Percentiles rank a stretch among this genome's conserved stretches.
These are phyloP conservation scores for Charaxes varanes DNA, from an alignment of 1,140 invertebrate genomes.

Conservation along the genomic window DNA sequence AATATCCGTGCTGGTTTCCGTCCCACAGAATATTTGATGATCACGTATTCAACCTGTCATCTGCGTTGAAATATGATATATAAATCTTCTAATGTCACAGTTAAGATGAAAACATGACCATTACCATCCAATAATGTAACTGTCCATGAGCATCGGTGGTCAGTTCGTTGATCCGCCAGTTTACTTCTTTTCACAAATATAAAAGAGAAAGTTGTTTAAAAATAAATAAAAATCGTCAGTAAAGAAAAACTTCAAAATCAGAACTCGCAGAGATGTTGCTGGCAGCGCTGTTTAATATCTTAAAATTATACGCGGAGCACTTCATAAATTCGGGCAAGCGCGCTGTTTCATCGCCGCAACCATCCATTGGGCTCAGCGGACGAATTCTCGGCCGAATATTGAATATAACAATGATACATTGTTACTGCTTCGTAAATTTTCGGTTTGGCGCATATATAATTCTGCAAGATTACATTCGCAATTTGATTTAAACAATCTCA, in stretches of 20 bases:
- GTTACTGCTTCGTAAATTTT: constrained; percentile 22
- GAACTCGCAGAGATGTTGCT: constrained; percentile 3
- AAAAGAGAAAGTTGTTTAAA: not conserved
- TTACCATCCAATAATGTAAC: too few relatives aligned
- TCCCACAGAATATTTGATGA: constrained; percentile 1
- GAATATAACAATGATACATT: constrained; percentile 42
- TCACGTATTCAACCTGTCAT: too few relatives aligned
- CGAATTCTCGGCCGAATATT: constrained; percentile 25
- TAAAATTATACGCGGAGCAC: constrained; percentile 22
- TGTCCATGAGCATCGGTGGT: too few relatives aligned
- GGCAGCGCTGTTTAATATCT: constrained; percentile 8
- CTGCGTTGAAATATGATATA: too few relatives aligned
- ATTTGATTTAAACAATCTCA: too few relatives aligned
- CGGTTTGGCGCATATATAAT: constrained; percentile 9
- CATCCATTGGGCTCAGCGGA: constrained; percentile 22
- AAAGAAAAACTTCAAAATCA: constrained; percentile 1
- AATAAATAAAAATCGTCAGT: not conserved
- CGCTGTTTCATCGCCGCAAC: constrained; percentile 20
- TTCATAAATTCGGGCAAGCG: constrained; percentile 30
- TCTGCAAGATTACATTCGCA: too few relatives aligned
- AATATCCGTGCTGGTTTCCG: constrained; percentile 5
- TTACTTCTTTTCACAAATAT: too few relatives aligned
- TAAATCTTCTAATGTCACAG: not conserved
- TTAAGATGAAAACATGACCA: not conserved
- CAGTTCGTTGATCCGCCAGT: too few relatives aligned